Base-by-base conservation (phyloP, 2,888 invertebrate species). In the Camponotus fellah region DNA sequence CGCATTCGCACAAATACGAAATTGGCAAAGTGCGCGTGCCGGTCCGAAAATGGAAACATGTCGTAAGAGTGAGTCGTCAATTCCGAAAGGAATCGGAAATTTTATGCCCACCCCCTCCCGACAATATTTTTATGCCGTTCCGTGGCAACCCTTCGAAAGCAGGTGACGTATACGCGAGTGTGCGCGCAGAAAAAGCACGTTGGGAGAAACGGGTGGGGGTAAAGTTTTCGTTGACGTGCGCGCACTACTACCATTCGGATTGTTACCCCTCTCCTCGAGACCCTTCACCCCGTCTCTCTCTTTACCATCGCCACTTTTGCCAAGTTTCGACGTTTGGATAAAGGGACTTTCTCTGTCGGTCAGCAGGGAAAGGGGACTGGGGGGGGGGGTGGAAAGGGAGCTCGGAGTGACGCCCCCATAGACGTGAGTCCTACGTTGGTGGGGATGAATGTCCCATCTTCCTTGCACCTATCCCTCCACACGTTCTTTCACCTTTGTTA, bases 261-360 rank as follows among this genome's bases (percentile, higher is more conserved):
- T 10, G 46, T 64, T 62, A 43, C 40, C 32, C 69, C 58, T 53
- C 69, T 71, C 79, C 56, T 80, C 14, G 53, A 83, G 40, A 62
- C 32, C 65, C 10, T 10, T 64, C 32, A 75, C n/a, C 53, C 75
- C 17, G 53, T 46, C 74, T 43, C 53, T 32, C 49, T 17, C 40
- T 21, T 60, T 40, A 49, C 40, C 60, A 34, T 26, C 17, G 72
- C 72, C 62, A 62, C 46, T 46, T 72, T 37, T 60, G 49, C 34
- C 69, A 17, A 71, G 79, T 68, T n/a, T n/a, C 79, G 64, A 43
- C 79, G 53, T 69, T 75, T 60, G 62, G 40, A 66, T 72, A 81
- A 74, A 81, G 81, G 74, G 81, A 84, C 81, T 84, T 66, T 17
- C 72, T 66, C 81, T 21, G 65, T 68, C 60, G 81, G 56, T 83